Conservation (phyloP, 1,140 invertebrate genomes). For the Oryctes rhinoceros region DNA sequence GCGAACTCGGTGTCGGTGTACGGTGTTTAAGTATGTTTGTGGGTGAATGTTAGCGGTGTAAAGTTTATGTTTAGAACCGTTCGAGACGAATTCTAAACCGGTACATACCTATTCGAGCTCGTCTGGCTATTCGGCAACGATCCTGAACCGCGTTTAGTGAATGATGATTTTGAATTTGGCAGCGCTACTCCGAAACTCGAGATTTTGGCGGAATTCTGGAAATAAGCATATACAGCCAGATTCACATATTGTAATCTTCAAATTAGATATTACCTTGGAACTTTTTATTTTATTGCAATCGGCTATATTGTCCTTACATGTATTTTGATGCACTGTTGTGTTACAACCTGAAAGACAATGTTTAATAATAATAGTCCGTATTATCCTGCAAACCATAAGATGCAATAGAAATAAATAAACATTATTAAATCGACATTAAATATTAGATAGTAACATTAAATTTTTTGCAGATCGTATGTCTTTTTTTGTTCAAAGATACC, state of each 20-base stretch:
- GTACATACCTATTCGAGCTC: constrained; percentile 58
- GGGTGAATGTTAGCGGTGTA: background rate
- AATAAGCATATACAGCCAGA: constrained; percentile 35
- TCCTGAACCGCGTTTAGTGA: constrained; percentile 60
- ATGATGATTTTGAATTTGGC: constrained; percentile 58
- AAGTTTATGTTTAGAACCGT: background rate
- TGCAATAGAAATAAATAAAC: no score
- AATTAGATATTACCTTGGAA: constrained; percentile 66
- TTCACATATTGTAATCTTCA: constrained; percentile 12
- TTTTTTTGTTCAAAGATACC: no score
- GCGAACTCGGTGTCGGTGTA: background rate
- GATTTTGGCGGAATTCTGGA: constrained; percentile 58
- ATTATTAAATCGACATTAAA: no score
- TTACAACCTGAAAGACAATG: constrained; percentile 74
- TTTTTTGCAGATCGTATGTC: no score
- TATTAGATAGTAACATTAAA: no score
- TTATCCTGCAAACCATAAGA: no score
- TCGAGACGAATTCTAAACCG: background rate
- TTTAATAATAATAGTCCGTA: no score
- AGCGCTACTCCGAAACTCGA: constrained; percentile 55
- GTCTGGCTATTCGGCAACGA: constrained; percentile 57
- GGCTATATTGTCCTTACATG: constrained; percentile 84
- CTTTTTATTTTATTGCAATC: constrained; percentile 79
- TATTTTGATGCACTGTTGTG: constrained; percentile 83
- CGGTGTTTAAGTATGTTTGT: constrained; percentile 2